A percentile compares a stretch with the other conserved stretches of the same genome.
Evolutionary conservation across 1,140 invertebrate genomes (phyloP).

Genomic region (Macrostomum lignano): DNA sequence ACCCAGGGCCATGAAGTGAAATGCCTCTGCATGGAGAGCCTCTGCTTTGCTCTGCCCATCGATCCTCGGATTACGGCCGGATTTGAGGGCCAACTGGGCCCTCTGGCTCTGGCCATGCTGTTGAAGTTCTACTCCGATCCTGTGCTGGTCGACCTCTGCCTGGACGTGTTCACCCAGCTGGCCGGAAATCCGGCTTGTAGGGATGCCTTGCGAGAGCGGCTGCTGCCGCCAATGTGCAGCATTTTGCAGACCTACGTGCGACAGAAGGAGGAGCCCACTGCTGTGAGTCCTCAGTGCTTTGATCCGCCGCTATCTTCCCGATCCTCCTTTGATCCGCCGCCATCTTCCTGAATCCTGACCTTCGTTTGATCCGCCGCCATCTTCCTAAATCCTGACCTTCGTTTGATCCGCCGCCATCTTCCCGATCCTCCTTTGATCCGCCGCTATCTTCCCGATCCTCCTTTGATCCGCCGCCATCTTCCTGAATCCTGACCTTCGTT

Average conservation of each 20-base stretch:
- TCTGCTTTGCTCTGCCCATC: slow-evolving; percentile 30
- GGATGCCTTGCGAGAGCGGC: slow-evolving; percentile 35
- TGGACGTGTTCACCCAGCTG: slow-evolving; percentile 40
- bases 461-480: too few relatives aligned
- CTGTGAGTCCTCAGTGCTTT: slow-evolving; percentile 1
- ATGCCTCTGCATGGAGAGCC: slow-evolving; percentile 37
- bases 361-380: too few relatives aligned
- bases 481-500: too few relatives aligned
- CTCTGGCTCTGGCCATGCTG: slow-evolving; percentile 41
- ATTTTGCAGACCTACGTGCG: slow-evolving; percentile 32
- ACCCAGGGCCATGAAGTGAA: too few relatives aligned
- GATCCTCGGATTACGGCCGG: slow-evolving; percentile 39
- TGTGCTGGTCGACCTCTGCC: slow-evolving; percentile 34
- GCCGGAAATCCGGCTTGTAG: slow-evolving; percentile 36
- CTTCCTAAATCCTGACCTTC: too few relatives aligned
- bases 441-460: too few relatives aligned
- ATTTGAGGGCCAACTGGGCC: slow-evolving; percentile 37
- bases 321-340: too few relatives aligned
- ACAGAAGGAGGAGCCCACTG: slow-evolving; percentile 10
- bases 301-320: too few relatives aligned
- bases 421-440: too few relatives aligned
- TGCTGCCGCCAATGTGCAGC: slow-evolving; percentile 41
- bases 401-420: too few relatives aligned
- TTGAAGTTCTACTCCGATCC: slow-evolving; percentile 39
- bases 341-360: too few relatives aligned